phyloP scores from a whole-genome alignment of 2,888 invertebrate species.

The Ormia ochracea region DNA sequence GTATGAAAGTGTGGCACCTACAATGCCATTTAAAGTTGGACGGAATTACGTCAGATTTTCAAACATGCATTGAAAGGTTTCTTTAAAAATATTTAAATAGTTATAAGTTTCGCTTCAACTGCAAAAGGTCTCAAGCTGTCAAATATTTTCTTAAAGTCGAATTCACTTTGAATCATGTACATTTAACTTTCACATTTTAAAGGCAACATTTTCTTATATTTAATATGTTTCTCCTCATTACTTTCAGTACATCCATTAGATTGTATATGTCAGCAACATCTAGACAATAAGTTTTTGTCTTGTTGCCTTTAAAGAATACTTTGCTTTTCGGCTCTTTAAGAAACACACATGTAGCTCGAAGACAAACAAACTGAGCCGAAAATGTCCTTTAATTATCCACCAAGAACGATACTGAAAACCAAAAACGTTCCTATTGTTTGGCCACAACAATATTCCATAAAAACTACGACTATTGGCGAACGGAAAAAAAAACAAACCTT shows the following conservation, averaged over 20 bases:
- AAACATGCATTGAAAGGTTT: no score
- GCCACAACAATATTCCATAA: conserved; percentile 29
- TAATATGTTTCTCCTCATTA: no score
- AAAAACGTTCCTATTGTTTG: conserved; percentile 28
- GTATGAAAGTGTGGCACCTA: no score
- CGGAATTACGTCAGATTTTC: no score
- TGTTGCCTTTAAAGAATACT: conserved; percentile 18
- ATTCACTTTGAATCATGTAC: no score
- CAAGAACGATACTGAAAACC: neutral
- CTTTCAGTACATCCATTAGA: neutral
- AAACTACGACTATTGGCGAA: conserved; percentile 30
- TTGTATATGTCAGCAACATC: neutral
- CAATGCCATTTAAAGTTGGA: no score
- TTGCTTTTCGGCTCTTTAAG: neutral
- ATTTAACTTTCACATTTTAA: no score
- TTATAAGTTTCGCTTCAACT: no score
- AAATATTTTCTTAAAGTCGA: no score
- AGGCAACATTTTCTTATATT: no score
- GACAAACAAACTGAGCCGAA: conserved; percentile 19
- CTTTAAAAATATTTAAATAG: no score
- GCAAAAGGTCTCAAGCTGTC: no score
- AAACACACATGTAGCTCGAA: neutral
- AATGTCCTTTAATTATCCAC: conserved; percentile 52
- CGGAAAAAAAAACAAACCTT: conserved; percentile 24
- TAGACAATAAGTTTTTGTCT: neutral